Evolutionary conservation across 1,140 invertebrate species (phyloP), one percentile per base, ranked within the genome.

Genomic region (Hirudo medicinalis): DNA sequence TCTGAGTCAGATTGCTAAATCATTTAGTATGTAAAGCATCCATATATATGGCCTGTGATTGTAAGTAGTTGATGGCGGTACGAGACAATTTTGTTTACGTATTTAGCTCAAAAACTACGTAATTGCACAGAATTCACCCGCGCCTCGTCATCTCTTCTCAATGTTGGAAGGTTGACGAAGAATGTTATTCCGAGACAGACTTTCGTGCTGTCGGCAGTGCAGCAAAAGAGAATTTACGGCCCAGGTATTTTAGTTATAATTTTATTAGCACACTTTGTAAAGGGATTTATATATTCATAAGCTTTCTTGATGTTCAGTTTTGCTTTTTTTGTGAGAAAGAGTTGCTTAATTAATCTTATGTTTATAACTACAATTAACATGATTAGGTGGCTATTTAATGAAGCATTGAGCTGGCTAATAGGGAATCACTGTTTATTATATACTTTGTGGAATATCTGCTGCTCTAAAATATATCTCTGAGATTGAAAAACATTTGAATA

Each of bases 141-240:
- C 9, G 22, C 2, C 19, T 63, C 29, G 0, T 63, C 29, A 25
- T 63, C 22, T 63, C 29, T 63, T 63, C 57, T 63, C 22, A 63
- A 32, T 63, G 22, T 32, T 63, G 29, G 22, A 25, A 63, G 19
- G 19, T 53, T 70, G 69, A 53, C 69, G 8, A 70, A 49, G 32
- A 54, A 27, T 70, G 17, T 70, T 17, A 54, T 70, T 17, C 69
- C 40, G 53, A 72, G 68, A 36, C 66, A 71, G 55, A 36, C 43
- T 29, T 22, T 72, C 19, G 68, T 70, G 43, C 19, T 72, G 67
- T 70, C 67, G 11, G 22, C 67, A 2, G 67, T 68, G 19, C 15
- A 27, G 9, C 67, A 72, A 25, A 60, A 60, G 20, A 72, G 72
- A 40, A 22, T 71, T 66, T 72, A 72, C 69, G 72, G 72, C 17